Conservation (phyloP, 2,888 invertebrate genomes). For the Drosophila differens region DNA sequence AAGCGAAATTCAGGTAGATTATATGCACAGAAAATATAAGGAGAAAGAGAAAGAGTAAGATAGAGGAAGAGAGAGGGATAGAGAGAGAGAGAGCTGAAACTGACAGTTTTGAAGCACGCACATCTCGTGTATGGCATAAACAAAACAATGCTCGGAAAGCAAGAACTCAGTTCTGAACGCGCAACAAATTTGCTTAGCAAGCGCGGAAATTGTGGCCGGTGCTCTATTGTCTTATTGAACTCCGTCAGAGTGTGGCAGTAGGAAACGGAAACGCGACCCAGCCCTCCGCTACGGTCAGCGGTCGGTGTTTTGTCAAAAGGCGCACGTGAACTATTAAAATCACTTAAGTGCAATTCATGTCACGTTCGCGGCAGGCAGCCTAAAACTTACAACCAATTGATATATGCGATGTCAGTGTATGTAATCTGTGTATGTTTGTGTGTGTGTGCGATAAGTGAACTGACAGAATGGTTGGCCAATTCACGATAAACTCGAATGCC, state of each 20-base stretch:
- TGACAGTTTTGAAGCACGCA: slow-evolving; percentile 74
- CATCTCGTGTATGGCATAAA: slow-evolving; percentile 67
- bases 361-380: slow-evolving; percentile 69
- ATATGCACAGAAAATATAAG: neutral
- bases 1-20: slow-evolving; percentile 50
- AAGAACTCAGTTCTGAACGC: slow-evolving; percentile 17
- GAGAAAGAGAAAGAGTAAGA: neutral
- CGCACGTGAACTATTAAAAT: slow-evolving; percentile 85
- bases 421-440: slow-evolving; percentile 17
- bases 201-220: slow-evolving; percentile 69
- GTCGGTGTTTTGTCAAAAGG: slow-evolving; percentile 77
- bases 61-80: neutral
- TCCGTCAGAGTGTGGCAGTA: slow-evolving; percentile 10
- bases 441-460: slow-evolving; percentile 59
- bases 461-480: slow-evolving; percentile 49
- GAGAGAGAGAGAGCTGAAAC: slow-evolving; percentile 24
- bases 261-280: slow-evolving; percentile 60
- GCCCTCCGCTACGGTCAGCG: slow-evolving; percentile 30
- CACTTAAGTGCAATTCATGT: slow-evolving; percentile 83
- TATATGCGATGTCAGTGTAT: slow-evolving; percentile 64
- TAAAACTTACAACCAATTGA: slow-evolving; percentile 75
- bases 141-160: slow-evolving; percentile 43
- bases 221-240: slow-evolving; percentile 64
- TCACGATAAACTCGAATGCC: slow-evolving; percentile 41
- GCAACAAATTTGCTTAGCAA: slow-evolving; percentile 63